A percentile compares a stretch with the other conserved stretches of the same genome.
phyloP scores from a whole-genome alignment of 37 sponge, comb jelly and placozoan genomes.

The Spongia lamella region DNA sequence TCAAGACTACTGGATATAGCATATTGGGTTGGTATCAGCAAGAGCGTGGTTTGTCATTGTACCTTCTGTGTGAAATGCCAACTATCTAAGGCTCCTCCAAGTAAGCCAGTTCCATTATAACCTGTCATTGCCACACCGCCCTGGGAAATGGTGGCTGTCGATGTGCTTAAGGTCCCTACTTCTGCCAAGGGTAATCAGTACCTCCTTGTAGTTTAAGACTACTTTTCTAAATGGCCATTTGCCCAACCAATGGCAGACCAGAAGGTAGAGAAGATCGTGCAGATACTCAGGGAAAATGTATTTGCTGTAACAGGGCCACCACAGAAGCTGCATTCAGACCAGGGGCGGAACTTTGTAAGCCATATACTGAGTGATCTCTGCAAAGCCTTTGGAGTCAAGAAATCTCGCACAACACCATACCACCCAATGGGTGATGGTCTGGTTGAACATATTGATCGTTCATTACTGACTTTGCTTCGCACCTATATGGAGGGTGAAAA shows the following conservation, averaged over 20 bases:
- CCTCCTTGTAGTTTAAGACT: background rate
- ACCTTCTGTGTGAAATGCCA: conserved; percentile 4
- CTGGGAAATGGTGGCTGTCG: conserved; percentile 7
- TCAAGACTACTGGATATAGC: background rate
- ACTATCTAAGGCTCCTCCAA: background rate
- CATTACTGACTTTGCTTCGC: background rate
- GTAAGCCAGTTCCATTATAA: background rate
- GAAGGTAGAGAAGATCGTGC: background rate
- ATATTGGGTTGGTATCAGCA: conserved; percentile 7
- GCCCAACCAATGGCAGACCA: background rate
- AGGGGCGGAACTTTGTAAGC: conserved; percentile 1
- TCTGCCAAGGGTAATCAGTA: background rate
- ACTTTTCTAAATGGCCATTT: conserved; percentile 9
- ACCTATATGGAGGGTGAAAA: background rate
- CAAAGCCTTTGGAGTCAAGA: conserved; percentile 2
- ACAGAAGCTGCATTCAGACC: background rate
- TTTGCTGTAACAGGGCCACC: background rate
- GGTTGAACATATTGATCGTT: conserved; percentile 2
- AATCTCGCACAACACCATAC: conserved; percentile 11
- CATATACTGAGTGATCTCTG: background rate
- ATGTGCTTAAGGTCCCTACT: background rate
- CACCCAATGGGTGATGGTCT: conserved; percentile 20
- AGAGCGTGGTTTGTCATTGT: background rate
- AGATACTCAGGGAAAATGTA: background rate
- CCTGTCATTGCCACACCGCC: background rate